phyloP scores from a whole-genome alignment of 2,797 vertebrate genomes.

The Hylomyscus alleni region DNA sequence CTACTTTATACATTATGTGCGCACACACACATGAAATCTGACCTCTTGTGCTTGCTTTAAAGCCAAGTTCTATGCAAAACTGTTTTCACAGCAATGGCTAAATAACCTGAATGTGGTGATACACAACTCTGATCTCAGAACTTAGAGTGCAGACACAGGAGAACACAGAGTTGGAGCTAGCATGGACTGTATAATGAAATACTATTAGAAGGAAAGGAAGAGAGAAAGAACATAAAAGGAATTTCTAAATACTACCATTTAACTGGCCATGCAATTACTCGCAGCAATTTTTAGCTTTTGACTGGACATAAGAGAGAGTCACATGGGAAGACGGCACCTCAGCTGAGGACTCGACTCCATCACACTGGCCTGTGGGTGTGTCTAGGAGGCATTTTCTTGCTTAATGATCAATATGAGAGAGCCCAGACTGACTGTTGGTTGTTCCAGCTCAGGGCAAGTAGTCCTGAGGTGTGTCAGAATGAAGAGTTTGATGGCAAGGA shows the following conservation, averaged over 20 bases:
- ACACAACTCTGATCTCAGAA: not conserved
- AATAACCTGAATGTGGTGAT: not conserved
- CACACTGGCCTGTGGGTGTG: not conserved
- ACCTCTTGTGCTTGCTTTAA: not conserved
- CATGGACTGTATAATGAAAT: not conserved
- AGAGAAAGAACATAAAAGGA: not conserved
- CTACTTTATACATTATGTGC: not conserved
- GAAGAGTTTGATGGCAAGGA: not conserved
- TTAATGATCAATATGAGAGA: not conserved
- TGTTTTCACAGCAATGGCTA: constrained; percentile 1
- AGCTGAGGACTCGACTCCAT: not conserved
- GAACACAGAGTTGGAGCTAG: not conserved
- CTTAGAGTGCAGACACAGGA: not conserved
- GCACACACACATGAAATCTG: not conserved
- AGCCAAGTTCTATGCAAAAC: not conserved
- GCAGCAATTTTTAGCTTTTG: constrained; percentile 37
- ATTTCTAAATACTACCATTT: not conserved
- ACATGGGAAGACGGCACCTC: not conserved
- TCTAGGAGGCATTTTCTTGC: not conserved
- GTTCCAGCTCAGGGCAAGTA: not conserved
- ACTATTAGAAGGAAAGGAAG: not conserved
- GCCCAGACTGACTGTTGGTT: no score
- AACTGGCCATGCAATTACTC: not conserved
- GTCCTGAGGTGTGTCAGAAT: not conserved
- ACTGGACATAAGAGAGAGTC: not conserved